A percentile compares a stretch with the other conserved stretches of the same genome.
Evolutionary conservation across 2,797 vertebrate species (phyloP).

Genomic region (Ptychadena robeensis): DNA sequence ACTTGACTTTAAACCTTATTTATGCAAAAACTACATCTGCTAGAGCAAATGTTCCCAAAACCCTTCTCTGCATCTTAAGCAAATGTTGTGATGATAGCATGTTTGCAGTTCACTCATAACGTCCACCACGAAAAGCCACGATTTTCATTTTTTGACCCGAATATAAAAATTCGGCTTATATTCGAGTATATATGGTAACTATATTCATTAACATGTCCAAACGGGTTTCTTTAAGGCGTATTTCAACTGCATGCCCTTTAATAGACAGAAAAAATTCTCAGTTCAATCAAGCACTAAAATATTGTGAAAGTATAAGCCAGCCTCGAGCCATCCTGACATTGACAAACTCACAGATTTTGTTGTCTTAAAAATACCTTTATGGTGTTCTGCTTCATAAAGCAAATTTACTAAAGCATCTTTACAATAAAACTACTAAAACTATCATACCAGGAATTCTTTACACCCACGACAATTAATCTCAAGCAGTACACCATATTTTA

Average conservation of each 20-base stretch:
- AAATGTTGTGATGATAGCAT: too few species aligned
- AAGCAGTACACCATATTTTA: constrained; percentile 25
- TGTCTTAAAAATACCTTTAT: constrained; percentile 9
- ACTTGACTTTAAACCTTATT: too few species aligned
- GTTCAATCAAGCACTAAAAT: not conserved
- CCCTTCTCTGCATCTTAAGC: too few species aligned
- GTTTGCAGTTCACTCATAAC: too few species aligned
- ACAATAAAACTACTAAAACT: constrained; percentile 23
- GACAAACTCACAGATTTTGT: constrained; percentile 4
- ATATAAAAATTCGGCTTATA: too few species aligned
- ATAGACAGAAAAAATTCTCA: not conserved
- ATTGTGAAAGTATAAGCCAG: not conserved
- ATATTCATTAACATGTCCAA: not conserved
- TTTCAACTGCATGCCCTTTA: not conserved
- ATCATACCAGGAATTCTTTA: not conserved
- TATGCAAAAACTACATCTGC: too few species aligned
- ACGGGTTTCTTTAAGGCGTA: not conserved
- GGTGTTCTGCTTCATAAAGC: constrained; percentile 9
- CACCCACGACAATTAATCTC: constrained; percentile 1
- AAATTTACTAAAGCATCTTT: not conserved
- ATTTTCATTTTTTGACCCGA: too few species aligned
- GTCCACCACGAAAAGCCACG: too few species aligned
- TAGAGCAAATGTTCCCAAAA: too few species aligned
- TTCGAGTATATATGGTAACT: too few species aligned
- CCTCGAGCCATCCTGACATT: not conserved